Base-by-base conservation (phyloP, 1,140 invertebrate genomes). In the Helicoverpa zea region DNA sequence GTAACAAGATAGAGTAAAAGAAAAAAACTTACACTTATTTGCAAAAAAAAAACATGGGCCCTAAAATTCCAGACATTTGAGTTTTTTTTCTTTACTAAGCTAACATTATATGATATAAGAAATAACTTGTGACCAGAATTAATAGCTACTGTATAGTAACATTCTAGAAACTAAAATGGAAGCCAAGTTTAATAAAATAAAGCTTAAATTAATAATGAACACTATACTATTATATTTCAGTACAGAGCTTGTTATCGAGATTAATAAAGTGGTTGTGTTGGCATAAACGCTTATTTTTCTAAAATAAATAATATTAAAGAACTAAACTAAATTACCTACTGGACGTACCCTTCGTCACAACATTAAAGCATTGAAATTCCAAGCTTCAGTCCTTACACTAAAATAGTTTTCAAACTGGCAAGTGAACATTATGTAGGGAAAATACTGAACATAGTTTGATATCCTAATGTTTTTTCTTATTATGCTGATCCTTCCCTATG, bases 301-400 rank as follows among this genome's bases (percentile, higher is more conserved):
- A 12, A 66, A 49, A 43, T 43, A 43, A 43, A 43, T 43, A 23
- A 23, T 43, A 43, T 7, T 7, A 7, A 43, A 43, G 5, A 43
- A 43, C 35, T 35, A 3, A 35, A 35, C 1, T 43, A 43, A 43
- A 43, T 43, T 43, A 43, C 35, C 35, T 43, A 43, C 35, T 43
- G 35, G 5, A 43, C 5, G 5, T 43, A 1, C 5, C 35, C 35
- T 43, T 43, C 35, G 35, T 43, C 2, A 49, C 12, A 47, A 47
- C 11, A 66, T 66, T 66, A 66, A 66, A 66, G 63, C 63, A 66
- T 66, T 66, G 35, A 18, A 18, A 35, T 23, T 58, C 56, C n/a
- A 18, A 2, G 56, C 13, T 14, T 56, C 35, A 43, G 9, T 29
- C 18, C 12, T 29, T 23, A 12, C 18, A 29, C 11, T 59, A 58